These are phyloP conservation scores for Orthosia gracilis DNA, from an alignment of 2,888 invertebrate genomes.

Conservation along the genomic window DNA sequence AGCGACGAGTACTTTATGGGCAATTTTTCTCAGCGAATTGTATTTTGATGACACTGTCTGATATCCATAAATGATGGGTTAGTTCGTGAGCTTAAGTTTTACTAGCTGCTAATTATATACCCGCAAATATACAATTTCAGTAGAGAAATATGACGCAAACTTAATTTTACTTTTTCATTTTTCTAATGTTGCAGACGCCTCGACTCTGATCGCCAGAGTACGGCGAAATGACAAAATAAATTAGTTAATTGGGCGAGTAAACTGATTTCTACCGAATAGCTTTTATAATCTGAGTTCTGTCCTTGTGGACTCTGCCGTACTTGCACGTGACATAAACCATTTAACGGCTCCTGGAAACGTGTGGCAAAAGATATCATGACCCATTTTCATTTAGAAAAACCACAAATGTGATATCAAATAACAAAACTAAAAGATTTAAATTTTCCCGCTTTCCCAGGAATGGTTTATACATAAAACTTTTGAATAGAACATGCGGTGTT, in stretches of 20 bases:
- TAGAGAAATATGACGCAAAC: neutral
- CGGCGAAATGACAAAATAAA: slow-evolving; percentile 6
- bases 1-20: slow-evolving; percentile 58
- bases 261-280: neutral
- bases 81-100: neutral
- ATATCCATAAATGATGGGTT: slow-evolving; percentile 35
- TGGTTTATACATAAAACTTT: slow-evolving; percentile 47
- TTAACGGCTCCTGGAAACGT: neutral
- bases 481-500: slow-evolving; percentile 43
- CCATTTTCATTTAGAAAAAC: slow-evolving; percentile 6
- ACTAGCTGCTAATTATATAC: neutral
- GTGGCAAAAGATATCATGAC: neutral
- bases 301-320: slow-evolving; percentile 3
- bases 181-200: neutral
- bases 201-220: neutral
- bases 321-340: slow-evolving; percentile 19
- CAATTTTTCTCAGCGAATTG: slow-evolving; percentile 52
- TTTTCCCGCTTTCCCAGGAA: slow-evolving; percentile 29
- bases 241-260: slow-evolving; percentile 9
- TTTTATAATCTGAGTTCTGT: neutral
- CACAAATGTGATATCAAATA: slow-evolving; percentile 14
- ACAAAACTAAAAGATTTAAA: slow-evolving; percentile 22
- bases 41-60: slow-evolving; percentile 44
- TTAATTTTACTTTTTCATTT: neutral
- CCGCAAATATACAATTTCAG: neutral